Percentiles rank a stretch among this genome's conserved stretches.
Conservation (phyloP, 2,888 invertebrate species). For the Himalopsyche tibetana region DNA sequence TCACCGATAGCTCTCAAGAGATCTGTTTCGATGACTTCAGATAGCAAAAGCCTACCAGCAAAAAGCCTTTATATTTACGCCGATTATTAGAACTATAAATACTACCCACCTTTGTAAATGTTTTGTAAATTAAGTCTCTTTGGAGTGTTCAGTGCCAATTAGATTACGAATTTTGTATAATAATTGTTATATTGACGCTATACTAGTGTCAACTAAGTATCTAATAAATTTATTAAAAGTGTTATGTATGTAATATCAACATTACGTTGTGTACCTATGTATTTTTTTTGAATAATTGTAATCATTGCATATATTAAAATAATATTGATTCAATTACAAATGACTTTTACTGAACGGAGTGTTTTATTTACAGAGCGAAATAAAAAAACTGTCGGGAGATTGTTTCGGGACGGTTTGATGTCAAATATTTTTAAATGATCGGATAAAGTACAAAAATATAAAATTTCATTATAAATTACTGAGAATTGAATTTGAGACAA, state of each 20-base stretch:
- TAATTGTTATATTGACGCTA: conserved; percentile 41
- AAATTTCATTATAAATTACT: too few species aligned
- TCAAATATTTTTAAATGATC: too few species aligned
- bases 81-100: conserved; percentile 58
- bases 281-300: conserved; percentile 46
- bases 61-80: conserved; percentile 60
- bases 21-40: conserved; percentile 61
- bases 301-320: conserved; percentile 44
- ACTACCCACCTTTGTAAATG: conserved; percentile 56
- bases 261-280: conserved; percentile 21
- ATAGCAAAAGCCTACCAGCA: conserved; percentile 51
- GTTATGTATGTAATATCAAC: conserved; percentile 35
- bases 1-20: conserved; percentile 53
- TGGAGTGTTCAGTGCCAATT: conserved; percentile 57
- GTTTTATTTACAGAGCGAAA: not conserved
- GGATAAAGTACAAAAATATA: too few species aligned
- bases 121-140: conserved; percentile 50
- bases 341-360: not conserved
- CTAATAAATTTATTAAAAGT: conserved; percentile 39
- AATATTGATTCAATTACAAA: conserved; percentile 44
- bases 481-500: too few species aligned
- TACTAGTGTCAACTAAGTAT: conserved; percentile 44
- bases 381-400: not conserved
- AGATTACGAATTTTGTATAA: conserved; percentile 23
- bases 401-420: not conserved